Conservation (phyloP, 2,113 vertebrate species). For the Lophura nycthemera region DNA sequence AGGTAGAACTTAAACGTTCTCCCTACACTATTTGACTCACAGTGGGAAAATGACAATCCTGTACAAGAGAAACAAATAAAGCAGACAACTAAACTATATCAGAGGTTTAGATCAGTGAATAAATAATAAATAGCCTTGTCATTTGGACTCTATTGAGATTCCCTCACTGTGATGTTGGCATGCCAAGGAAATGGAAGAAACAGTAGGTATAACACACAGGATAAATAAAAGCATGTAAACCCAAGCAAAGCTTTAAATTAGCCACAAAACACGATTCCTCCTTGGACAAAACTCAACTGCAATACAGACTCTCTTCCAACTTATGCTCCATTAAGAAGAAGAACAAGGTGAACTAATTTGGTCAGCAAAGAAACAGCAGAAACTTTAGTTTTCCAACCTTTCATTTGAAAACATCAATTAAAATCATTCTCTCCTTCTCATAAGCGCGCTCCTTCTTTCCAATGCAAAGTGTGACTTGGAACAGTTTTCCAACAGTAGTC, state of each 20-base stretch:
- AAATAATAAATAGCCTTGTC: background rate
- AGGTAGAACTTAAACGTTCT: slow-evolving; percentile 30
- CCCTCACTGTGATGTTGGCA: background rate
- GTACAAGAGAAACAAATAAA: background rate
- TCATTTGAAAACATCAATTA: background rate
- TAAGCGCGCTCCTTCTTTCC: background rate
- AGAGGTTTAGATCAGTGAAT: background rate
- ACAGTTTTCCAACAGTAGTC: background rate
- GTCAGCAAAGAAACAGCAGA: background rate
- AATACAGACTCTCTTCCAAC: background rate
- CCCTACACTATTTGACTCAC: background rate
- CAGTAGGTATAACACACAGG: background rate
- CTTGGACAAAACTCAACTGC: background rate
- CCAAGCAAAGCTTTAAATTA: background rate
- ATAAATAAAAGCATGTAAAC: background rate
- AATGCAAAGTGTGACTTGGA: background rate
- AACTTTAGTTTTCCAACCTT: background rate
- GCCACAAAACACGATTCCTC: background rate
- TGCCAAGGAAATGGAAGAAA: background rate
- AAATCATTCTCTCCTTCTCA: background rate
- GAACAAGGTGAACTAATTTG: background rate
- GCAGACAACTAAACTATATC: background rate
- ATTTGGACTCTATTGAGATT: background rate
- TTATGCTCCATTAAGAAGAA: background rate
- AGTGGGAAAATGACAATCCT: background rate